Conservation (phyloP, 1,140 invertebrate genomes). For the Theocolax elegans region DNA sequence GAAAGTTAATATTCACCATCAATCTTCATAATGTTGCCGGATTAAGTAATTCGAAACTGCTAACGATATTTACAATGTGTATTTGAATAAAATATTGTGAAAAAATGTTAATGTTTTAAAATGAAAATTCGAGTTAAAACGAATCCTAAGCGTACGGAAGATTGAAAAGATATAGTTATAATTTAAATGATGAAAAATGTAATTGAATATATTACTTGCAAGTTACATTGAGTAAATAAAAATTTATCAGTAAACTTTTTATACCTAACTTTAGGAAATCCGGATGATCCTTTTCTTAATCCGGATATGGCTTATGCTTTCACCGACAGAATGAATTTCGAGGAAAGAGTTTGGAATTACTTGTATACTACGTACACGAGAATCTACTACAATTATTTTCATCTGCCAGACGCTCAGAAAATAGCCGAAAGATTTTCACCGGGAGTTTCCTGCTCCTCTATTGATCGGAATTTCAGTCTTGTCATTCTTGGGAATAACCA, state of each 20-base stretch:
- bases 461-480: conserved; percentile 60
- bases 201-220: too few relatives aligned
- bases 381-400: conserved; percentile 56
- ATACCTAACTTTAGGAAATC: conserved; percentile 52
- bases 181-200: too few relatives aligned
- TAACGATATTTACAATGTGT: too few relatives aligned
- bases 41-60: too few relatives aligned
- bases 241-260: conserved; percentile 11
- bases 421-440: conserved; percentile 51
- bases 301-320: conserved; percentile 62
- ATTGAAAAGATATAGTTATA: too few relatives aligned
- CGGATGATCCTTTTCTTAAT: conserved; percentile 60
- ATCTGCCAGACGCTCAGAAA: conserved; percentile 52
- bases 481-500: conserved; percentile 62
- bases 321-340: conserved; percentile 53
- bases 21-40: too few relatives aligned
- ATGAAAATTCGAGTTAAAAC: too few relatives aligned
- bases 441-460: conserved; percentile 49
- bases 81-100: too few relatives aligned
- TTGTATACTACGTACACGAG: conserved; percentile 58
- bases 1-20: too few relatives aligned
- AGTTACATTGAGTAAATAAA: conserved; percentile 21
- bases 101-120: too few relatives aligned
- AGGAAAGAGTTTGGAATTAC: conserved; percentile 53
- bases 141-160: too few relatives aligned